Evolutionary conservation across 2,888 invertebrate genomes (phyloP).

Genomic region (Leptinotarsa juncta): DNA sequence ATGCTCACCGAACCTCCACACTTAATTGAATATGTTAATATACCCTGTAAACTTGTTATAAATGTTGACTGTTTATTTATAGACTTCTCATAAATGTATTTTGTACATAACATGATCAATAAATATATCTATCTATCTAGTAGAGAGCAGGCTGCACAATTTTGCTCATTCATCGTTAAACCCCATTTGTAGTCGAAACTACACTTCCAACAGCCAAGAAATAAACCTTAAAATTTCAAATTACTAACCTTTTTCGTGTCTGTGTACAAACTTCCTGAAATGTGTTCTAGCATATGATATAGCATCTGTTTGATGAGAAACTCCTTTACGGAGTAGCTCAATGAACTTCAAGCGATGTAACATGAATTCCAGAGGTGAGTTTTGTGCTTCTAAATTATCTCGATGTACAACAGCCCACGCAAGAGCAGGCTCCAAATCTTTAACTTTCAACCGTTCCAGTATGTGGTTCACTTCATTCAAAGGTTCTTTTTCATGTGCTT

Average conservation of each 20-base stretch:
- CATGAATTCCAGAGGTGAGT: conserved; percentile 82
- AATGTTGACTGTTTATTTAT: too few relatives aligned
- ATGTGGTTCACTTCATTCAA: conserved; percentile 89
- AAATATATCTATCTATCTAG: too few relatives aligned
- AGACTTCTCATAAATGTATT: too few relatives aligned
- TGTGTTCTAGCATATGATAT: conserved; percentile 87
- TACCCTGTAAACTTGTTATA: too few relatives aligned
- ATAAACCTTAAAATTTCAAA: neutral
- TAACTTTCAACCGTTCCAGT: conserved; percentile 84
- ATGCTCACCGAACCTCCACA: too few relatives aligned
- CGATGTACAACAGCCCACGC: conserved; percentile 87
- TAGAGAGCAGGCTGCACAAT: too few relatives aligned
- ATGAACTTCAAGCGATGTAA: conserved; percentile 85
- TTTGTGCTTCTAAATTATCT: conserved; percentile 76
- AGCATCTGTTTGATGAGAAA: conserved; percentile 81
- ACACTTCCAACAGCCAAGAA: too few relatives aligned
- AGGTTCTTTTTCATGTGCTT: conserved; percentile 77
- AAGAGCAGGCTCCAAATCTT: conserved; percentile 86
- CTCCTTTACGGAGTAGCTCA: conserved; percentile 75
- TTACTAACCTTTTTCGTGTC: conserved; percentile 77
- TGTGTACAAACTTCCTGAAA: conserved; percentile 83
- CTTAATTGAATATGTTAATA: too few relatives aligned
- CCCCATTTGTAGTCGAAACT: too few relatives aligned
- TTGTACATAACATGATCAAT: too few relatives aligned
- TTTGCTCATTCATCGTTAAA: too few relatives aligned